phyloP scores from a whole-genome alignment of 2,113 vertebrate genomes.

The Amblyornis subalaris region DNA sequence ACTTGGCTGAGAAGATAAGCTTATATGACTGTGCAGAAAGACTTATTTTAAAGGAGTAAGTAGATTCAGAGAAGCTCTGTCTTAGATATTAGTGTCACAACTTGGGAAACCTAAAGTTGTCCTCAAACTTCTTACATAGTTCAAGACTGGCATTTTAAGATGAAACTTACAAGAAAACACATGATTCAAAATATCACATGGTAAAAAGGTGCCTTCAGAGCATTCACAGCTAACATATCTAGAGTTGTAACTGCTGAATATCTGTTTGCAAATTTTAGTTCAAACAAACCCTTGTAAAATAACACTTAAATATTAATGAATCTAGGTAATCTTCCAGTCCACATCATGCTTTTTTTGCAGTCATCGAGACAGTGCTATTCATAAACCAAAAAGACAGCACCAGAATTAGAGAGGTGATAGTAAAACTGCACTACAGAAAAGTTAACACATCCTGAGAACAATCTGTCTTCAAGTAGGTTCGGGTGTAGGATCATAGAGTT shows the following conservation, averaged over 20 bases:
- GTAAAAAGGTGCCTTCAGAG: background rate
- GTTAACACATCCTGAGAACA: background rate
- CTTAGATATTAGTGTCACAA: background rate
- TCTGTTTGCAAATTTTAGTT: background rate
- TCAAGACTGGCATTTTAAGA: background rate
- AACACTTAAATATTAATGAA: background rate
- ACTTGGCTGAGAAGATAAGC: background rate
- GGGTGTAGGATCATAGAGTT: background rate
- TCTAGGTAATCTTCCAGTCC: background rate
- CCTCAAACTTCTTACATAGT: background rate
- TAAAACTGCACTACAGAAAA: background rate
- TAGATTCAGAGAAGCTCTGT: background rate
- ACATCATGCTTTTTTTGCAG: background rate
- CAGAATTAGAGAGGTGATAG: background rate
- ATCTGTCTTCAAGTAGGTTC: background rate
- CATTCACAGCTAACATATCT: background rate
- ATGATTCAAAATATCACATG: background rate
- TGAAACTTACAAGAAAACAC: background rate
- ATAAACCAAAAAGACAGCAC: background rate
- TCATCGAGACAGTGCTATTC: background rate
- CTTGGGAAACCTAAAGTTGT: background rate
- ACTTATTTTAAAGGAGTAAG: background rate
- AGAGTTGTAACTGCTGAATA: background rate
- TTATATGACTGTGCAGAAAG: background rate
- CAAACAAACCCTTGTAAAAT: background rate